Percentiles rank a stretch among this genome's conserved stretches.
These are phyloP conservation scores for Noctua janthe DNA, from an alignment of 2,888 invertebrate species.

Conservation along the genomic window DNA sequence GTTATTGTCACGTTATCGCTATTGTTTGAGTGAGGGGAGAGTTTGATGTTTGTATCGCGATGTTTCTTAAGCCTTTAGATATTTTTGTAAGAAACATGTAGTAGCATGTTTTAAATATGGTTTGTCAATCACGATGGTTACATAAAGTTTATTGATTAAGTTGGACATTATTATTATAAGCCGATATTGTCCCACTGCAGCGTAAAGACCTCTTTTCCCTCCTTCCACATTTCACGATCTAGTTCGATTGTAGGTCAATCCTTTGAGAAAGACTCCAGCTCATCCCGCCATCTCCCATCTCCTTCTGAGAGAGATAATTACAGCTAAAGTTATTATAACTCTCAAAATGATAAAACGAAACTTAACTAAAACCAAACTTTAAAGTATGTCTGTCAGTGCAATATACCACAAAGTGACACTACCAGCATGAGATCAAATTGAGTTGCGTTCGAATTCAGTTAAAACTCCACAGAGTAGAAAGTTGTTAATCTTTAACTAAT, in stretches of 20 bases:
- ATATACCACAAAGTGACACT: background rate
- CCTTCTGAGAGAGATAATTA: background rate
- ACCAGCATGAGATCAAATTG: background rate
- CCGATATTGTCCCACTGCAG: too few relatives aligned
- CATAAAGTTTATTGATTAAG: too few relatives aligned
- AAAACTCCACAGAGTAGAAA: background rate
- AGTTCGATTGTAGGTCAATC: too few relatives aligned
- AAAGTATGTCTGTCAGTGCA: background rate
- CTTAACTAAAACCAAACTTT: background rate
- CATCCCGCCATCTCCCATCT: too few relatives aligned
- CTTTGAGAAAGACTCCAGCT: too few relatives aligned
- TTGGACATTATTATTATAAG: too few relatives aligned
- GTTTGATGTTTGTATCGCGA: slow-evolving; percentile 14
- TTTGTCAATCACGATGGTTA: too few relatives aligned
- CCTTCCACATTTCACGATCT: too few relatives aligned
- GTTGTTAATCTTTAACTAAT: background rate
- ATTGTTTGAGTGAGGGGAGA: slow-evolving; percentile 6
- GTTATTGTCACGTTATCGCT: slow-evolving; percentile 36
- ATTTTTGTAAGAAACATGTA: background rate
- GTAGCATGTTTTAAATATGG: too few relatives aligned
- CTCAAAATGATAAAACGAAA: background rate
- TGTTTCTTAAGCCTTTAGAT: background rate
- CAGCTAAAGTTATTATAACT: background rate
- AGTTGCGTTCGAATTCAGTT: background rate
- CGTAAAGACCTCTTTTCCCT: too few relatives aligned